Evolutionary conservation across 1,140 invertebrate genomes (phyloP), one percentile per base, ranked within the genome.

Genomic region (Bacillus rossius): DNA sequence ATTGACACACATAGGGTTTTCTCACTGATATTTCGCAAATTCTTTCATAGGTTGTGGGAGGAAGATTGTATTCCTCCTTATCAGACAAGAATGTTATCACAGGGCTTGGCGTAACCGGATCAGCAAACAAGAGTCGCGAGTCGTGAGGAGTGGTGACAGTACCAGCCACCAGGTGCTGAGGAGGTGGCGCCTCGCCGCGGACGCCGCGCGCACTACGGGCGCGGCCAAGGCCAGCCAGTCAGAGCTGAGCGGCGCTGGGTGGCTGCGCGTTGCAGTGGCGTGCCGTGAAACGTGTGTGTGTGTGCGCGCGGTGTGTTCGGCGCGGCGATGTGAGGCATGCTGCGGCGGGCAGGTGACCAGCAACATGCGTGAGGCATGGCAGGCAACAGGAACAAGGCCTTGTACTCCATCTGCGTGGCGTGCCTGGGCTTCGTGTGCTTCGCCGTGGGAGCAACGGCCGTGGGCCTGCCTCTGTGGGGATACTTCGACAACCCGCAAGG

Each of bases 381-480:
- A n/a, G 23, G 23, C 25, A 49, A 57, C 26, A 57, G 23, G 43
- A 34, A 34, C 29, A 57, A 57, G 47, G 55, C 55, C 38, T 13
- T 65, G 17, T 69, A 69, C 57, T 79, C 64, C 68, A 82, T 86
- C 71, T 82, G 82, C 67, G 85, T 89, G 64, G 84, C 89, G 53
- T 79, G 82, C 65, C 76, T 91, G 61, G 87, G 87, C 61, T 84
- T 91, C 66, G 77, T 89, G 56, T 89, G 88, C 67, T 85, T 90
- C 66, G 82, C 87, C 41, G 78, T 90, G 62, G 85, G 85, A 34
- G 84, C 87, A 43, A 83, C 87, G 19, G 87, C 86, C 38, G 83
- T 88, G 48, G 84, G 84, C 59, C 75, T 87, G 65, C 89, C 88
- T 40, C 82, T 85, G 64, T 91, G 89, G 88, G 89, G 88, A 55